Conservation (phyloP, 2,113 vertebrate genomes). For the Protobothrops flavoviridis region DNA sequence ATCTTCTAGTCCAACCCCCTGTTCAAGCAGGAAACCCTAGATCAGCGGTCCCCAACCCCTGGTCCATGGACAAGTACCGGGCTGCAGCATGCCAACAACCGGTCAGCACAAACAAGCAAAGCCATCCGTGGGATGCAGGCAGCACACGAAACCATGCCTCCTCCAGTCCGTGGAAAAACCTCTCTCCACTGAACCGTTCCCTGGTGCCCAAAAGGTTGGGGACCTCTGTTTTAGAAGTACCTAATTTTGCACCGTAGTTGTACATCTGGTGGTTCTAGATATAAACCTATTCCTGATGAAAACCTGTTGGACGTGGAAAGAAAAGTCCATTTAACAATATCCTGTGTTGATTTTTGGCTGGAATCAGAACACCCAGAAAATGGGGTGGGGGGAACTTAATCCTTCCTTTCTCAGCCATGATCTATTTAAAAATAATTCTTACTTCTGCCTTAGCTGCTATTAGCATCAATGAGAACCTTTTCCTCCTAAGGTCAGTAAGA, state of each 20-base stretch:
- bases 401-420: neutral
- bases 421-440: neutral
- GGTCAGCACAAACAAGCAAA: too few species aligned
- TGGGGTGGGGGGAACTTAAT: accelerated
- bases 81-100: too few species aligned
- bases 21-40: too few species aligned
- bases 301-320: neutral
- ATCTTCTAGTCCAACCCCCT: too few species aligned
- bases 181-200: too few species aligned
- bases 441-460: neutral
- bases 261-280: neutral
- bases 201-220: too few species aligned
- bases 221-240: too few species aligned
- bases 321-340: neutral
- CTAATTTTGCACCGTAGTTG: neutral
- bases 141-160: too few species aligned
- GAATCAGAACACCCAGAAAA: neutral
- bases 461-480: neutral
- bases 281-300: neutral
- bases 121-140: too few species aligned
- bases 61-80: too few species aligned
- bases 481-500: neutral
- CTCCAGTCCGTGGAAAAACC: too few species aligned
- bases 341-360: neutral
- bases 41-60: too few species aligned